Evolutionary conservation across 1,140 invertebrate genomes (phyloP), one percentile per base, ranked within the genome.

Genomic region (Anthonomus grandis): DNA sequence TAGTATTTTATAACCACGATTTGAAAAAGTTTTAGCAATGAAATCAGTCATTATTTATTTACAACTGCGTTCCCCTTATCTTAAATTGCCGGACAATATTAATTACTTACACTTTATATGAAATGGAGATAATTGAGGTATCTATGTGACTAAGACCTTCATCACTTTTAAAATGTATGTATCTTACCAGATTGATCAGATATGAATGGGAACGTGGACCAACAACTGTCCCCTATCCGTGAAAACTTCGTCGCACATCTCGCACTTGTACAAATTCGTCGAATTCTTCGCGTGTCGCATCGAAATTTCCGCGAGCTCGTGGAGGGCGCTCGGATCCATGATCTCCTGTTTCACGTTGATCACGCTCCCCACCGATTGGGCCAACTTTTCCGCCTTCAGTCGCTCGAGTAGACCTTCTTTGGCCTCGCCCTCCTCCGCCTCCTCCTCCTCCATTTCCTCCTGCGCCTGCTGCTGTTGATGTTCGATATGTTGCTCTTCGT

Each of bases 221-320:
- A 90, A 71, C 9, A 90, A 74, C 56, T 88, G 84, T 31, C 84
- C 82, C 34, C 86, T 81, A 58, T 85, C 83, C 1, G 81, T 75
- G 71, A 91, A 91, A 42, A 84, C 80, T 53, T 82, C 80, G n/a
- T 83, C 80, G 68, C 89, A 90, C 84, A 91, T 89, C 69, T 89
- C 86, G 68, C 89, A 91, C 44, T 83, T 85, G 64, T 77, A 83
- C 17, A 77, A 69, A 6, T 64, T 71, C 8, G 72, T 66, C 3
- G 37, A 36, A n/a, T 54, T 54, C 25, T 47, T 59, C 18, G 67
- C 69, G 53, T 74, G 71, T 51, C 72, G 70, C 71, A 74, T 72
- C 0, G 72, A 72, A 12, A 72, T 58, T 57, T 74, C 72, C 3
- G 72, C 72, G 25, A 74, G 48, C 55, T 81, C 79, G 39, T 80